Evolutionary conservation across 1,140 invertebrate genomes (phyloP).

Genomic region (Cotesia chilonis): DNA sequence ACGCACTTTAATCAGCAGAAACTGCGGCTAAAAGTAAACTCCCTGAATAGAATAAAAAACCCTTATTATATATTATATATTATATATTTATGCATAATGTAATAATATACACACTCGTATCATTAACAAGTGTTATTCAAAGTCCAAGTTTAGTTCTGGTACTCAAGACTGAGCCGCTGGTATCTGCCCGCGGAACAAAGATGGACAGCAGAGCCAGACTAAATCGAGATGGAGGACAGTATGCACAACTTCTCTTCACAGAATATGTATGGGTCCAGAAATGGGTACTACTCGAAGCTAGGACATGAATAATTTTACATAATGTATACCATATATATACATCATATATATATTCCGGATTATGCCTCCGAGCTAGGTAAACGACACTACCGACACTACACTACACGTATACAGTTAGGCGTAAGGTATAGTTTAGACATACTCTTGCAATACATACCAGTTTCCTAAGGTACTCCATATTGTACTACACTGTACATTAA

Average conservation of each 20-base stretch:
- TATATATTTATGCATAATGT: too few species aligned
- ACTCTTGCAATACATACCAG: too few species aligned
- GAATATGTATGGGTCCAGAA: conserved; percentile 23
- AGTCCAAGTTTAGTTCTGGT: too few species aligned
- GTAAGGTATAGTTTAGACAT: too few species aligned
- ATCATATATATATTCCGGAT: neutral
- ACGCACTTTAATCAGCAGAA: conserved; percentile 6
- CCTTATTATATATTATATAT: too few species aligned
- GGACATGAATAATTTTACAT: conserved; percentile 34
- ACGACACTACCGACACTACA: neutral
- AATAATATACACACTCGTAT: too few species aligned
- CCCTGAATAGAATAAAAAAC: too few species aligned
- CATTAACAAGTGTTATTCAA: too few species aligned
- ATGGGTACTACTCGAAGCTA: conserved; percentile 29
- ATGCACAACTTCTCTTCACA: neutral
- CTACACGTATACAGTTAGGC: too few species aligned
- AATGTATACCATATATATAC: conserved; percentile 28
- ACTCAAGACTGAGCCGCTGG: too few species aligned
- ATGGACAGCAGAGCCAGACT: neutral
- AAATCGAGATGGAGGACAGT: neutral
- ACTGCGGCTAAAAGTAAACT: neutral
- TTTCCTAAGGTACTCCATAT: too few species aligned
- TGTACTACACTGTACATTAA: too few species aligned
- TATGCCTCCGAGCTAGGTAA: conserved; percentile 1
- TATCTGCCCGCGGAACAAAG: neutral